A percentile compares a stretch with the other conserved stretches of the same genome.
Evolutionary conservation across 2,797 vertebrate species (phyloP).

Genomic region (Argentina silus): DNA sequence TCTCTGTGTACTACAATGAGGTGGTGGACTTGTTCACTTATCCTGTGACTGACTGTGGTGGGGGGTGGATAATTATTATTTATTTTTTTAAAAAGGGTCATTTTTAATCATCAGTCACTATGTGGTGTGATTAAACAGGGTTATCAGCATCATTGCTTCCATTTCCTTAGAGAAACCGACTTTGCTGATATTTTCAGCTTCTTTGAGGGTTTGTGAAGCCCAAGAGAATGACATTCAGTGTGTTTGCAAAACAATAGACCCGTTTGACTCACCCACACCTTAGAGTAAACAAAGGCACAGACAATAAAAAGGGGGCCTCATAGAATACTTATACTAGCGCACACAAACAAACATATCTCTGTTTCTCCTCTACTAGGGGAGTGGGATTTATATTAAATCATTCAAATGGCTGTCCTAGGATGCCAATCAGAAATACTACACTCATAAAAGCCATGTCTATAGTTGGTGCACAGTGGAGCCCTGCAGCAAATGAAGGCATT

Average conservation of each 20-base stretch:
- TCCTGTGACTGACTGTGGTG: background rate
- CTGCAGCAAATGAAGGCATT: conserved; percentile 80
- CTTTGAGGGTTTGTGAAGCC: background rate
- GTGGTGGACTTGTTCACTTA: conserved; percentile 38
- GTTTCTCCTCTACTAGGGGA: conserved; percentile 56
- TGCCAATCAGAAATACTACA: conserved; percentile 85
- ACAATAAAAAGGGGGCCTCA: conserved; percentile 50
- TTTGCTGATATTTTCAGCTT: background rate
- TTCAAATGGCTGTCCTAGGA: conserved; percentile 81
- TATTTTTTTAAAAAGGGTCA: too few relatives aligned
- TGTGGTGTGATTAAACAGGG: background rate
- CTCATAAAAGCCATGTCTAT: conserved; percentile 80
- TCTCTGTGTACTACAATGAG: conserved; percentile 43
- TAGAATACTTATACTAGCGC: conserved; percentile 31
- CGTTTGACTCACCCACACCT: conserved; percentile 51
- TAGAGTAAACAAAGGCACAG: conserved; percentile 46
- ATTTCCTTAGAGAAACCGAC: background rate
- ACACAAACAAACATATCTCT: conserved; percentile 54
- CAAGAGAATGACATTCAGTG: conserved; percentile 25
- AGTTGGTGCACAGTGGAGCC: conserved; percentile 70
- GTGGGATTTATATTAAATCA: conserved; percentile 79
- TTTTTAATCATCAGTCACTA: conserved; percentile 23
- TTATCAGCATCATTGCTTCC: background rate
- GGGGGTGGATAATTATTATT: background rate
- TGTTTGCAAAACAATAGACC: conserved; percentile 44